phyloP scores from a whole-genome alignment of 1,140 invertebrate species.

The Holcopasites calliopsidis region DNA sequence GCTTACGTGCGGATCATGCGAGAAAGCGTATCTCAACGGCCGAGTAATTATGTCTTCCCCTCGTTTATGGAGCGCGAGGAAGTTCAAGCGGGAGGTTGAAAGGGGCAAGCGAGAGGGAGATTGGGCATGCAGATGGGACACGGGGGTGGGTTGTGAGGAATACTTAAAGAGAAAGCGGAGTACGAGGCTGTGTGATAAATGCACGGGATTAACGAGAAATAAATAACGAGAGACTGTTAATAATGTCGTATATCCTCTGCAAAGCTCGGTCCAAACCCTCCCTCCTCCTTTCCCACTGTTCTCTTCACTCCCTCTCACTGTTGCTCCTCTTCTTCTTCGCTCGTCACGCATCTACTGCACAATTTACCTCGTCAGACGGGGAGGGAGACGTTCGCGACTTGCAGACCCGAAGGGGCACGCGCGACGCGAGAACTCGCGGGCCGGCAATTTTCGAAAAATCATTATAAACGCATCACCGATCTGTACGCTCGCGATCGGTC shows the following conservation, averaged over 20 bases:
- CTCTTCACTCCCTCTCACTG: background rate
- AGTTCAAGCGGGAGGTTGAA: background rate
- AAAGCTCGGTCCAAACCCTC: slow-evolving; percentile 30
- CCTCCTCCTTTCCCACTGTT: slow-evolving; percentile 6
- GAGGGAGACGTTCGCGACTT: slow-evolving; percentile 37
- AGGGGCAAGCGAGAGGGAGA: background rate
- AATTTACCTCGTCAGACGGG: slow-evolving; percentile 50
- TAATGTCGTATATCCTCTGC: slow-evolving; percentile 63
- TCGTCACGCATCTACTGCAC: background rate
- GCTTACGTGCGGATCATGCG: slow-evolving; percentile 42
- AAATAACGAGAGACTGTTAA: slow-evolving; percentile 74
- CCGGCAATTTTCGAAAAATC: slow-evolving; percentile 60
- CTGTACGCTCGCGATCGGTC: slow-evolving; percentile 36
- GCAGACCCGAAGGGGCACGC: slow-evolving; percentile 41
- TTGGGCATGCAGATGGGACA: background rate
- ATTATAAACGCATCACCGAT: slow-evolving; percentile 67
- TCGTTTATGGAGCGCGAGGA: slow-evolving; percentile 9
- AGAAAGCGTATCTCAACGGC: slow-evolving; percentile 55
- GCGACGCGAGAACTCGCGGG: slow-evolving; percentile 49
- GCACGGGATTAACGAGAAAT: slow-evolving; percentile 72
- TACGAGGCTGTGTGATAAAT: slow-evolving; percentile 62
- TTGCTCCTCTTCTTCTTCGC: slow-evolving; percentile 29
- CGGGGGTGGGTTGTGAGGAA: slow-evolving; percentile 30
- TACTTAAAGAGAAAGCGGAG: slow-evolving; percentile 56
- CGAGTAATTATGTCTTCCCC: slow-evolving; percentile 59